Evolutionary conservation across 2,797 vertebrate genomes (phyloP).

Genomic region (Onychomys leucogaster): DNA sequence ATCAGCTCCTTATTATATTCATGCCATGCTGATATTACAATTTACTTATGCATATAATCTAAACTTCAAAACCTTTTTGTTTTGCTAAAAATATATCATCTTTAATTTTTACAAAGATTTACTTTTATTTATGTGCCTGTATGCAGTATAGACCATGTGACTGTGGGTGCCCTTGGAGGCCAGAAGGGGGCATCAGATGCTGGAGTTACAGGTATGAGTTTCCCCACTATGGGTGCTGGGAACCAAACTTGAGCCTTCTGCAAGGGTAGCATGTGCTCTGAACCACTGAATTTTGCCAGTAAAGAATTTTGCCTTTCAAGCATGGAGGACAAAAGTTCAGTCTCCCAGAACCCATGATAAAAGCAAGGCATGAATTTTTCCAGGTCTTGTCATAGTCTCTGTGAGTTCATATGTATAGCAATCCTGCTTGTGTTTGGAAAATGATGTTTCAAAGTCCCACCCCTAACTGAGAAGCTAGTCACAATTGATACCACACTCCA

Average conservation of each 20-base stretch:
- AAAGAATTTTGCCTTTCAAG: background rate
- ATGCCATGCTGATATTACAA: background rate
- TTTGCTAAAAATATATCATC: background rate
- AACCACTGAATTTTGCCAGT: background rate
- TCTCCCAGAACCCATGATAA: background rate
- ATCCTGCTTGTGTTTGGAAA: background rate
- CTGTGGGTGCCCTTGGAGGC: background rate
- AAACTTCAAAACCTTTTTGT: background rate
- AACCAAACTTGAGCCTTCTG: background rate
- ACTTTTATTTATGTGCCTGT: background rate
- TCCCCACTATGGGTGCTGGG: background rate
- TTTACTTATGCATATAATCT: background rate
- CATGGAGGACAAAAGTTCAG: background rate
- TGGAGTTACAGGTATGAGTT: background rate
- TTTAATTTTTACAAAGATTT: background rate
- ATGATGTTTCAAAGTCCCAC: background rate
- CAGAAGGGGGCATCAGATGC: background rate
- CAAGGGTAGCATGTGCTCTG: background rate
- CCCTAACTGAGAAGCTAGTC: background rate
- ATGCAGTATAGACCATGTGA: background rate
- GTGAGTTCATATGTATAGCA: background rate
- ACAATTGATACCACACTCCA: background rate
- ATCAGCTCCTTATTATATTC: background rate
- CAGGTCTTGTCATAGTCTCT: background rate
- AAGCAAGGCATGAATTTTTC: background rate